phyloP scores from a whole-genome alignment of 2,888 invertebrate genomes.

The Pocota personata region DNA sequence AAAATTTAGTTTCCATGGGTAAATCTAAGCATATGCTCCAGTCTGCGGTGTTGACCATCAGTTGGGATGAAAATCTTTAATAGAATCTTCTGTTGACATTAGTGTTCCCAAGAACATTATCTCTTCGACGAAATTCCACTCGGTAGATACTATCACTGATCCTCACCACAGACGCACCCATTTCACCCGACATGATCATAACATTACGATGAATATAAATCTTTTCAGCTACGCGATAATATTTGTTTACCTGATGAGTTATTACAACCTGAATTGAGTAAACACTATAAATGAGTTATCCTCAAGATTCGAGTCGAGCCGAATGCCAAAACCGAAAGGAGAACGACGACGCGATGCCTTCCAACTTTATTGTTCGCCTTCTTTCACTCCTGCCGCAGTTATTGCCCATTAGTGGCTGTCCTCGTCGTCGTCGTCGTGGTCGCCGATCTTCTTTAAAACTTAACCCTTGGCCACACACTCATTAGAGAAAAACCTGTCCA shows the following conservation, averaged over 20 bases:
- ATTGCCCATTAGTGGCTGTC: slow-evolving; percentile 31
- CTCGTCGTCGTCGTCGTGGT: neutral
- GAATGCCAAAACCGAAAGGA: slow-evolving; percentile 14
- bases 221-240: slow-evolving; percentile 32
- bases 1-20: slow-evolving; percentile 27
- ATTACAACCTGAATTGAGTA: slow-evolving; percentile 37
- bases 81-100: too few relatives aligned
- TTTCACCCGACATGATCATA: neutral
- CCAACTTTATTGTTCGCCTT: slow-evolving; percentile 28
- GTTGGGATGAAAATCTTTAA: too few relatives aligned
- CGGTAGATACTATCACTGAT: neutral
- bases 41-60: too few relatives aligned
- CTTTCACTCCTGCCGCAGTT: slow-evolving; percentile 49
- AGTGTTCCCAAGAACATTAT: neutral
- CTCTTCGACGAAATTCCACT: neutral
- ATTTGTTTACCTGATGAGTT: slow-evolving; percentile 42
- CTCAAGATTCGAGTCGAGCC: neutral
- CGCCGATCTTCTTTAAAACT: slow-evolving; percentile 27
- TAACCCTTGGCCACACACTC: slow-evolving; percentile 61
- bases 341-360: neutral
- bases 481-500: slow-evolving; percentile 61
- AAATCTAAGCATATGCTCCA: slow-evolving; percentile 17
- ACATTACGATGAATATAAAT: slow-evolving; percentile 41
- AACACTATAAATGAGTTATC: slow-evolving; percentile 48
- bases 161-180: slow-evolving; percentile 24